These are phyloP conservation scores for Mythimna loreyi DNA, from an alignment of 2,888 invertebrate genomes.

Conservation along the genomic window DNA sequence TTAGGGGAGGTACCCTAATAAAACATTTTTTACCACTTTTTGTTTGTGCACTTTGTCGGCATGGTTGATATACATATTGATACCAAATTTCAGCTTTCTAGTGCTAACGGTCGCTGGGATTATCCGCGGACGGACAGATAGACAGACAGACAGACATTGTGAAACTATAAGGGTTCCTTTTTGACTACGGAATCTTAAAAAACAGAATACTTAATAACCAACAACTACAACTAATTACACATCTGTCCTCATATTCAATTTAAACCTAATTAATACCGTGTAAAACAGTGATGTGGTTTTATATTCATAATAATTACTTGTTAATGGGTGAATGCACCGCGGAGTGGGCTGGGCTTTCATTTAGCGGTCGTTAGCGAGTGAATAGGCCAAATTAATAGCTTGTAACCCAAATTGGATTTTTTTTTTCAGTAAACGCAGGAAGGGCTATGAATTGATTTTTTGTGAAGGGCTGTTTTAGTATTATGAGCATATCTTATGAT, in stretches of 20 bases:
- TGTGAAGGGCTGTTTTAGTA: neutral
- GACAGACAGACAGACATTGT: too few relatives aligned
- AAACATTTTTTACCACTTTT: too few relatives aligned
- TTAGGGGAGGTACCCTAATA: too few relatives aligned
- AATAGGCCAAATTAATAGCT: constrained; percentile 47
- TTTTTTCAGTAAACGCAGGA: constrained; percentile 9
- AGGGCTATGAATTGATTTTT: neutral
- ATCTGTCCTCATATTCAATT: constrained; percentile 29
- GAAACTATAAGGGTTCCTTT: too few relatives aligned
- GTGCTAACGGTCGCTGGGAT: too few relatives aligned
- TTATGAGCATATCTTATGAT: too few relatives aligned
- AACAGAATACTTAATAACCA: too few relatives aligned
- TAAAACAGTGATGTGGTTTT: constrained; percentile 25
- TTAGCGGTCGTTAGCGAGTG: constrained; percentile 36
- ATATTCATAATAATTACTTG: constrained; percentile 47
- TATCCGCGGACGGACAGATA: too few relatives aligned
- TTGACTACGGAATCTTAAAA: too few relatives aligned
- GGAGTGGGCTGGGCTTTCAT: constrained; percentile 41
- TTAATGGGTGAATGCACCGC: constrained; percentile 46
- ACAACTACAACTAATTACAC: constrained; percentile 24
- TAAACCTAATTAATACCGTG: constrained; percentile 23
- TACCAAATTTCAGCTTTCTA: too few relatives aligned
- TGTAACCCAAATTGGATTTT: constrained; percentile 25
- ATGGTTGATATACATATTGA: too few relatives aligned
- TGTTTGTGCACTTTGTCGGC: too few relatives aligned